Evolutionary conservation across 2,797 vertebrate species (phyloP).

Genomic region (Psittacula derbiana): DNA sequence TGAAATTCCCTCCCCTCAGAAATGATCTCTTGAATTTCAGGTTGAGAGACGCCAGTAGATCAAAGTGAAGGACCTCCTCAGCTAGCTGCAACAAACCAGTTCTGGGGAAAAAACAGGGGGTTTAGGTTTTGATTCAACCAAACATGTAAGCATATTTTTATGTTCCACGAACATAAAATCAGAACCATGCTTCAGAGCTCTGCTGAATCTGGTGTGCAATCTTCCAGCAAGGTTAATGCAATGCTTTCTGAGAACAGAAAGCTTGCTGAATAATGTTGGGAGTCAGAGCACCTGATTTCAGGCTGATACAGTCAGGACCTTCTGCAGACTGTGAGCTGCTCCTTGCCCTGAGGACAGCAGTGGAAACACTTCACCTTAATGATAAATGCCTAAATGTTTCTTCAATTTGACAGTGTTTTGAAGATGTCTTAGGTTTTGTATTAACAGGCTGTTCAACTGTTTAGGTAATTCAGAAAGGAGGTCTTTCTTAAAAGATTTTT

Average conservation of each 20-base stretch:
- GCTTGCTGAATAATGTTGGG: not conserved
- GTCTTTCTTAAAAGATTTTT: not conserved
- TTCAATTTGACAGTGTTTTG: slow-evolving; percentile 17
- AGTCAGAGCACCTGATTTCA: not conserved
- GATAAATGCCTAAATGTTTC: not conserved
- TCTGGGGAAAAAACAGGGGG: not conserved
- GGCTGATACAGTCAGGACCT: not conserved
- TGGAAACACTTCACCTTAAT: not conserved
- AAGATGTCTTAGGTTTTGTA: not conserved
- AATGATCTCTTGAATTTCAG: not conserved
- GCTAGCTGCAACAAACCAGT: not conserved
- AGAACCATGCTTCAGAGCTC: not conserved
- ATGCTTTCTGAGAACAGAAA: not conserved
- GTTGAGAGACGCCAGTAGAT: not conserved
- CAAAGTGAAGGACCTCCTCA: not conserved
- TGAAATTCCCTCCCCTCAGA: not conserved
- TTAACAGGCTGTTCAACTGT: slow-evolving; percentile 4
- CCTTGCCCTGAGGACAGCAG: not conserved
- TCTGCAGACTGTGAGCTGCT: not conserved
- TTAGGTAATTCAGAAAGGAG: not conserved
- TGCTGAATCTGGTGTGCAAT: not conserved
- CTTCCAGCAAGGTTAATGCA: not conserved
- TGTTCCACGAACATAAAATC: not conserved
- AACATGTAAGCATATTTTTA: not conserved
- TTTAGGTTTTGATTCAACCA: not conserved